phyloP scores from a whole-genome alignment of 53 echinoderm and acorn worm genomes.

The Holothuria leucospilota region DNA sequence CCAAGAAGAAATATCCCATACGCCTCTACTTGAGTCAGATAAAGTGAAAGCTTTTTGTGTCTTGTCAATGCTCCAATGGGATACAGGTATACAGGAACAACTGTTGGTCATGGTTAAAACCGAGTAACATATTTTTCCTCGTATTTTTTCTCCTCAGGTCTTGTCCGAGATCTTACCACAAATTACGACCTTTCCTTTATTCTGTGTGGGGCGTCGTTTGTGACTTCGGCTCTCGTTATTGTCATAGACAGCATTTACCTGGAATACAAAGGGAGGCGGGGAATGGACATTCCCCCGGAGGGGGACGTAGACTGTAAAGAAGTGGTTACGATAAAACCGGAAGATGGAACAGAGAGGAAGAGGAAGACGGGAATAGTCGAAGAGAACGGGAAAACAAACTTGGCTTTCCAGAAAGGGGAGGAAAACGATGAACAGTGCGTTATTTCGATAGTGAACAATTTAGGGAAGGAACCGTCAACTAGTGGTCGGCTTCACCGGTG shows the following conservation, averaged over 20 bases:
- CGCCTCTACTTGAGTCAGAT: too few relatives aligned
- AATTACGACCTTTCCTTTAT: slow-evolving; percentile 31
- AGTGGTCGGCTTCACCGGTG: too few relatives aligned
- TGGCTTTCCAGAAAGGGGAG: background rate
- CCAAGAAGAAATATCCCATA: too few relatives aligned
- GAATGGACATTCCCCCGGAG: too few relatives aligned
- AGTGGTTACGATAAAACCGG: background rate
- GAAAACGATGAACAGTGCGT: background rate
- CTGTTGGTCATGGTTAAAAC: too few relatives aligned
- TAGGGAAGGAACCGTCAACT: too few relatives aligned
- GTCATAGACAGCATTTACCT: slow-evolving; percentile 3
- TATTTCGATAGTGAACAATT: slow-evolving; percentile 22
- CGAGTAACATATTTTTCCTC: background rate
- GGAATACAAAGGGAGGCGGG: background rate
- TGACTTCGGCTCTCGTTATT: background rate
- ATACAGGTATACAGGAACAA: too few relatives aligned
- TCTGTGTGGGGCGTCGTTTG: slow-evolving; percentile 8
- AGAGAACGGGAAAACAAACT: background rate
- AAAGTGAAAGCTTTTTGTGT: too few relatives aligned
- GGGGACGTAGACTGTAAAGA: background rate
- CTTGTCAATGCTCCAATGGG: too few relatives aligned
- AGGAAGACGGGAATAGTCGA: background rate
- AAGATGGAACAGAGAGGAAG: background rate
- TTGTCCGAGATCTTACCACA: slow-evolving; percentile 18
- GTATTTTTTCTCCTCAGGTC: background rate